Base-by-base conservation (phyloP, 2,888 invertebrate genomes). In the Eucera pruinosa region DNA sequence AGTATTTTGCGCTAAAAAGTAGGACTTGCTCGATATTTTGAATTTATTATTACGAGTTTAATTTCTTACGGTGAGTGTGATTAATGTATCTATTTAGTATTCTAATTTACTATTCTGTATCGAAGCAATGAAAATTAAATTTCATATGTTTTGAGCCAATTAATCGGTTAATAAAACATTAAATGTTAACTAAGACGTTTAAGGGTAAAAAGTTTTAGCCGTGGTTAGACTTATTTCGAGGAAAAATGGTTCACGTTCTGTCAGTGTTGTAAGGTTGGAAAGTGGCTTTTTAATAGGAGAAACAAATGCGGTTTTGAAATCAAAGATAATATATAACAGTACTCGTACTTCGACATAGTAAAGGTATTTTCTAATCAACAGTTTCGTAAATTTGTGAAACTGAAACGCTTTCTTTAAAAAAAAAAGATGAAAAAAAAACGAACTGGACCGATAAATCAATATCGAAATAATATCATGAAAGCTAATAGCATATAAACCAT, bases 251-350 rank as follows among this genome's bases (percentile, higher is more conserved):
- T 13, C 13, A 2, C 27, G 30, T 30, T 50, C n/a, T n/a, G n/a
- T n/a, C 20, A 5, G 20, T 23, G 30, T 60, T 20, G 43, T 5
- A 20, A 50, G 13, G 9, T 13, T 62, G 15, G 27, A 27, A 50
- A 41, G 50, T 62, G 62, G 45, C 25, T 30, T 39, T 62, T 20
- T 50, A n/a, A 62, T 30, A 13, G 18, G 11, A 15, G 39, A 20
- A 50, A 41, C 27, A 2, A 23, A 4, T 13, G 25, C 18, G 18
- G 18, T 52, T 50, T 64, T 18, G 18, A 52, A 6, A 62, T 62
- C 18, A 6, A 4, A 39, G 27, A 15, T 64, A 50, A 7, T 1
- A 0, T 27, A 9, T 15, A 27, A 54, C 15, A 15, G n/a, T n/a
- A n/a, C n/a, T n/a, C 13, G 45, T 41, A 36, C 2, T 36, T 54